Conservation (phyloP, 1,140 invertebrate species). For the Melanaphis sacchari region DNA sequence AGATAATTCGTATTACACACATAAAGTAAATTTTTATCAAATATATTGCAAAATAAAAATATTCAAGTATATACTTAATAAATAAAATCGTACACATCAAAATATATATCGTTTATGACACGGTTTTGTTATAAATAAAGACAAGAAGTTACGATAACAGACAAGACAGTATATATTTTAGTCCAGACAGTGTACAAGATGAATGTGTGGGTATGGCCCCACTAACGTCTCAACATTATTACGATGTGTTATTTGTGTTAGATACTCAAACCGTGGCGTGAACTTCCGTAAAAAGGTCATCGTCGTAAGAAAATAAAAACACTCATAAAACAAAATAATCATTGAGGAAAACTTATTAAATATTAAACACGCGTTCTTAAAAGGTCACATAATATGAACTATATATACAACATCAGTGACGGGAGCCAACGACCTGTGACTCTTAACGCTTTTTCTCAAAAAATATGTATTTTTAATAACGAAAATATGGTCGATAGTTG, state of each 20-base stretch:
- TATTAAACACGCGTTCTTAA: background rate
- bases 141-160: background rate
- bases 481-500: background rate
- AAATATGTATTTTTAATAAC: background rate
- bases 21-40: background rate
- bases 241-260: background rate
- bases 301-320: background rate
- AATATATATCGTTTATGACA: background rate
- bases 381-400: background rate
- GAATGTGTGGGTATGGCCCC: background rate
- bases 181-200: background rate
- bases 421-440: background rate
- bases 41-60: background rate
- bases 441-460: background rate
- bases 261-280: background rate
- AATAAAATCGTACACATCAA: background rate
- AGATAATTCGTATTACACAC: background rate
- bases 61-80: too few relatives aligned
- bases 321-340: background rate
- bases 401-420: background rate
- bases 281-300: constrained; percentile 12
- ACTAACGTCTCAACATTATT: background rate
- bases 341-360: constrained; percentile 8
- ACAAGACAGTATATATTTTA: background rate
- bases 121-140: background rate